A percentile compares a stretch with the other conserved stretches of the same genome.
These are phyloP conservation scores for Trogon melanurus DNA, from an alignment of 2,113 vertebrate species.

Conservation along the genomic window DNA sequence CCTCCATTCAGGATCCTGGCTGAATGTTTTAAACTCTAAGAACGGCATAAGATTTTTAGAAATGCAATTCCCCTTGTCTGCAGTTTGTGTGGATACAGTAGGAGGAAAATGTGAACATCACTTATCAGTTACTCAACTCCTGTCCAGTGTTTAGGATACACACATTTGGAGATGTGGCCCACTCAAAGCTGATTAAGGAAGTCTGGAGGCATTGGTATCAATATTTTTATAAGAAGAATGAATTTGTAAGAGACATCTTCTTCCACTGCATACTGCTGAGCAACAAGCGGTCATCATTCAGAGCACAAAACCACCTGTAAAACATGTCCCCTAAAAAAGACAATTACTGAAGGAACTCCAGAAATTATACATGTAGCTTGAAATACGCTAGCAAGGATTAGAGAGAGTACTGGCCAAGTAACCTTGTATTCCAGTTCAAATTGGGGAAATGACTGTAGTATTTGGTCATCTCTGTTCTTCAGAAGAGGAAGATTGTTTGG, in stretches of 20 bases:
- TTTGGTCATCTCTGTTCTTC: background rate
- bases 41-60: background rate
- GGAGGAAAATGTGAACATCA: background rate
- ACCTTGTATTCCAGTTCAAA: background rate
- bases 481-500: background rate
- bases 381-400: background rate
- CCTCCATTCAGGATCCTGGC: background rate
- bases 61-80: background rate
- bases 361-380: background rate
- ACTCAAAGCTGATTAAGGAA: background rate
- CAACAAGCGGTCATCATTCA: fast-evolving
- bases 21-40: background rate
- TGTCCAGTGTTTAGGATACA: background rate
- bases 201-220: background rate
- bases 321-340: background rate
- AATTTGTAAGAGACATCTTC: background rate
- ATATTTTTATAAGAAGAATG: background rate
- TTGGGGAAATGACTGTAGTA: background rate
- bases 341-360: background rate
- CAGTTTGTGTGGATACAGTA: background rate
- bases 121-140: background rate
- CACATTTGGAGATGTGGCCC: background rate
- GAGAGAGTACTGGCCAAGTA: background rate
- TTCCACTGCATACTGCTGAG: background rate
- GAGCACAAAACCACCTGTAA: background rate